Evolutionary conservation across 2,888 invertebrate genomes (phyloP), one percentile per base, ranked within the genome.

Genomic region (Sycophila texana): DNA sequence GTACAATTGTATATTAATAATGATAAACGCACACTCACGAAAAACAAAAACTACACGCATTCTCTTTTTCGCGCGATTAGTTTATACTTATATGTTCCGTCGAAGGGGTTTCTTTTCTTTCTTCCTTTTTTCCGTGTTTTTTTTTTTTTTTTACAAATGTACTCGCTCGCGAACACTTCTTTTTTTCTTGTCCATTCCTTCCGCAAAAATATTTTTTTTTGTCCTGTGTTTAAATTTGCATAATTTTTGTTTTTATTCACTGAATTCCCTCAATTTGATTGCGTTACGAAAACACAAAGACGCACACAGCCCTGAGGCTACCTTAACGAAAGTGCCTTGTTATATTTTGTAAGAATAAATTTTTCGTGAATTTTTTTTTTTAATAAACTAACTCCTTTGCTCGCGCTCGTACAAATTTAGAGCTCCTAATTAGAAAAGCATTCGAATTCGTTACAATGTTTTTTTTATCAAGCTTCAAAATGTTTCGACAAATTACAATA

Each of bases 31-130:
- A 80, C 80, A 80, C 80, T 80, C 80, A 80, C 80, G 80, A 76
- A 80, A 80, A 80, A 80, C 80, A 80, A 80, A 80, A 80, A 80
- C 80, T 80, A 60, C 73, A 80, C 80, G 80, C 80, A 80, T 77
- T 80, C 80, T 80, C 74, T 80, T 77, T 77, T 61, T 76, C 60
- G 70, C 80, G 66, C 74, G 66, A 60, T 80, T 77, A 75, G 49
- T 68, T 60, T 20, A 65, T 26, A n/a, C n/a, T n/a, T n/a, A 3
- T 26, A 26, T 39, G 10, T 10, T 39, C 39, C 39, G 0, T 39
- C 39, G 39, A 39, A 39, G 67, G 60, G 74, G n/a, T 73, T 75
- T 39, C 39, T 7, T 39, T 39, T 39, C 39, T 39, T 39, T 10
- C 10, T 39, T 39, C 39, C 10, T 10, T 10, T 39, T 61, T 61